These are phyloP conservation scores for Lota lota DNA, from an alignment of 2,113 vertebrate genomes.

Conservation along the genomic window DNA sequence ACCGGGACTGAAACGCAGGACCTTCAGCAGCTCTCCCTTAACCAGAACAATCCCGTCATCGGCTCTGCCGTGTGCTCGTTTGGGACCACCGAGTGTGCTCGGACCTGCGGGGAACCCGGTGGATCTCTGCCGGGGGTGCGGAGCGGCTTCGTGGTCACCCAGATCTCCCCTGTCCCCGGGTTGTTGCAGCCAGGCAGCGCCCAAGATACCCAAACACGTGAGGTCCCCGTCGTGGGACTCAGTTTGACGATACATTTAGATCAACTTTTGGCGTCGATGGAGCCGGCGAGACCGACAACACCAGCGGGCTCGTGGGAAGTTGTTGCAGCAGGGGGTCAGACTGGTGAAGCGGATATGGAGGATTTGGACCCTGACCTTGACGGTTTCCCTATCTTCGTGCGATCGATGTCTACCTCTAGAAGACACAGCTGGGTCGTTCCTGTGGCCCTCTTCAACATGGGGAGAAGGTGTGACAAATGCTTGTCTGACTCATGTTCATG, in stretches of 20 bases:
- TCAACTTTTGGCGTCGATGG: conserved; percentile 40
- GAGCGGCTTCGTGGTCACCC: conserved; percentile 37
- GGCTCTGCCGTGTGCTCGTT: neutral
- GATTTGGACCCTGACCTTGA: conserved; percentile 51
- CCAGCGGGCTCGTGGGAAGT: neutral
- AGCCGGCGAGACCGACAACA: conserved; percentile 10
- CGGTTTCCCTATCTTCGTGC: conserved; percentile 72
- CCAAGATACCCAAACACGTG: conserved; percentile 22
- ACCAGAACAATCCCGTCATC: neutral
- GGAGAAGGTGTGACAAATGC: conserved; percentile 74
- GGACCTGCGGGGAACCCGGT: conserved; percentile 1
- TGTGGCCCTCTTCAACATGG: conserved; percentile 73
- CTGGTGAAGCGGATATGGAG: neutral
- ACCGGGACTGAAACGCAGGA: neutral
- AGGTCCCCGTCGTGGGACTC: conserved; percentile 20
- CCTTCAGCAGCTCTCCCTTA: neutral
- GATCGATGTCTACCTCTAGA: conserved; percentile 77
- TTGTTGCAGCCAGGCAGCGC: conserved; percentile 17
- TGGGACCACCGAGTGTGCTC: conserved; percentile 1
- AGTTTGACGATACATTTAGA: conserved; percentile 44
- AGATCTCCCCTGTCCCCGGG: conserved; percentile 20
- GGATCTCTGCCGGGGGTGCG: conserved; percentile 15
- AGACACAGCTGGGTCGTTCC: conserved; percentile 87
- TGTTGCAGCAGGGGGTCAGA: conserved; percentile 4
- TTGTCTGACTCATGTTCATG: neutral